Evolutionary conservation across 64 coral and sea anemone genomes (phyloP).

Genomic region (Trachythela sp.): DNA sequence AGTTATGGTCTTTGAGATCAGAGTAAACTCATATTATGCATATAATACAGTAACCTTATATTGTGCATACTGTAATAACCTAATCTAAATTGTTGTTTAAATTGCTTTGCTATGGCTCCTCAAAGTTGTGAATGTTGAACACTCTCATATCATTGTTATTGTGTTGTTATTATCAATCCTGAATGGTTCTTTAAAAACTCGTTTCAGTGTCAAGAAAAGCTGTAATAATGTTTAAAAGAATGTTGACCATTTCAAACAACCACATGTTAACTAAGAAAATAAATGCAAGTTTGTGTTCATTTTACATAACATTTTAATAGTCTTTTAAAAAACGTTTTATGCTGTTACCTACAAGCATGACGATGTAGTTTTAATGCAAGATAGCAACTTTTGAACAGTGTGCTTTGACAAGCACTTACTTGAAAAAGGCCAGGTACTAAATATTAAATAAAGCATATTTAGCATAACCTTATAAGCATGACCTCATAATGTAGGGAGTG

Average conservation of each 20-base stretch:
- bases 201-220: neutral
- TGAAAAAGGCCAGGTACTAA: neutral
- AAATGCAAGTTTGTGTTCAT: neutral
- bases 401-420: too few relatives aligned
- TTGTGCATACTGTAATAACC: neutral
- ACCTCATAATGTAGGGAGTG: neutral
- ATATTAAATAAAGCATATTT: neutral
- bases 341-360: too few relatives aligned
- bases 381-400: too few relatives aligned
- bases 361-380: too few relatives aligned
- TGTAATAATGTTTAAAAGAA: too few relatives aligned
- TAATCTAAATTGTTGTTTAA: neutral
- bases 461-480: neutral
- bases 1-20: neutral
- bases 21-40: too few relatives aligned
- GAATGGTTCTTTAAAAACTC: neutral
- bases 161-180: neutral
- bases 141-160: neutral
- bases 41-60: neutral
- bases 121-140: neutral
- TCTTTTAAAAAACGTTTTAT: too few relatives aligned
- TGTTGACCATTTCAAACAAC: too few relatives aligned
- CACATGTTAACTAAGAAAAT: neutral
- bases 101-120: neutral
- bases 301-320: neutral